Conservation (phyloP, 2,797 vertebrate species). For the Sebastes variabilis region DNA sequence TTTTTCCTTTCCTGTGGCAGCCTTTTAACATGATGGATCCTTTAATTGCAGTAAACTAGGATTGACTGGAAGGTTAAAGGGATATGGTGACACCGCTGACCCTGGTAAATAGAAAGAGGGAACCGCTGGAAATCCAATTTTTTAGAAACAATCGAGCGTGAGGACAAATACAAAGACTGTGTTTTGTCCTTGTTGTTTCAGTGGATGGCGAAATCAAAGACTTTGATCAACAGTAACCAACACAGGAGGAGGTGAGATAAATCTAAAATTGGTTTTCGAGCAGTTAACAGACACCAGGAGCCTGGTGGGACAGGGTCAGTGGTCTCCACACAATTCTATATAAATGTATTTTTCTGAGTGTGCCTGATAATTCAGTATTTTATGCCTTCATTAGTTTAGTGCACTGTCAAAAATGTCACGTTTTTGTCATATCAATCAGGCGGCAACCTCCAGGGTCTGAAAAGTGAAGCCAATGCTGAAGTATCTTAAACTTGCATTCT, state of each 20-base stretch:
- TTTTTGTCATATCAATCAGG: too few relatives aligned
- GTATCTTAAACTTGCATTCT: too few relatives aligned
- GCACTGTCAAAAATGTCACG: not conserved
- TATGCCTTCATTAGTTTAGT: not conserved
- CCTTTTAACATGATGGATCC: constrained; percentile 60
- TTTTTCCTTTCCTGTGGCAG: constrained; percentile 42
- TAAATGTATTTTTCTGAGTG: not conserved
- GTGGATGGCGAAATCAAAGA: not conserved
- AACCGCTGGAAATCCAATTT: constrained; percentile 19
- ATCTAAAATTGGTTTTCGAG: not conserved
- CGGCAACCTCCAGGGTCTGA: too few relatives aligned
- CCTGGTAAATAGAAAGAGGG: constrained; percentile 7
- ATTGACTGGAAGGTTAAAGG: constrained; percentile 30
- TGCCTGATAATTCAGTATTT: not conserved
- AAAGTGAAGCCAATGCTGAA: too few relatives aligned
- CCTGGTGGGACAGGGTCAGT: not conserved
- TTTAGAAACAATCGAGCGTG: not conserved
- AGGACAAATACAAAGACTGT: constrained; percentile 1
- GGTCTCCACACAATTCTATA: not conserved
- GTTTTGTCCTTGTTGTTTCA: not conserved
- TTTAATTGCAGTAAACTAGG: constrained; percentile 58
- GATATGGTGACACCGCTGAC: constrained; percentile 14
- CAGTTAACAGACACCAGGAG: not conserved
- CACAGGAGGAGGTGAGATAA: not conserved
- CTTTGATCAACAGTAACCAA: not conserved